Conservation (phyloP, 1,140 invertebrate genomes). For the Drosophila melanica region DNA sequence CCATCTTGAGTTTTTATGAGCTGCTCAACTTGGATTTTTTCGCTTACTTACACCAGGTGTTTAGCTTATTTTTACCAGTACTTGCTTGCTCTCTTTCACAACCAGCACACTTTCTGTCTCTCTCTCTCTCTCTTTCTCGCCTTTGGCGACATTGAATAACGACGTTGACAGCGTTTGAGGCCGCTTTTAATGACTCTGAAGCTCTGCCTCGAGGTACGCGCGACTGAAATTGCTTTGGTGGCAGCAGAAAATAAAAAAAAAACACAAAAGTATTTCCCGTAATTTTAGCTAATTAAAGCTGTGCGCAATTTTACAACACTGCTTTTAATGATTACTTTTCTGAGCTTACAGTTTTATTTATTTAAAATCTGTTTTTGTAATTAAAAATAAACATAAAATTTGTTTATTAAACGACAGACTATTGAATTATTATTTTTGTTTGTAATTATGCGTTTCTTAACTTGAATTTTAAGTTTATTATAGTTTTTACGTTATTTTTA, state of each 20-base stretch:
- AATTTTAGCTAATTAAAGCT: slow-evolving; percentile 11
- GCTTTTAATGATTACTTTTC: background rate
- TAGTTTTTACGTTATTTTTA: too few species aligned
- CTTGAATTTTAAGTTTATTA: too few species aligned
- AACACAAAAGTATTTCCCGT: slow-evolving; percentile 1
- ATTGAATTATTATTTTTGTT: too few species aligned
- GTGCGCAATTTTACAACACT: slow-evolving; percentile 1
- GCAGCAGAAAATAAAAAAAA: background rate
- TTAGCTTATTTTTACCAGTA: slow-evolving; percentile 65
- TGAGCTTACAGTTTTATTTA: too few species aligned
- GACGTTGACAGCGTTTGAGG: slow-evolving; percentile 39
- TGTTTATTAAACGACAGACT: too few species aligned
- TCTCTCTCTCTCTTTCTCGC: background rate
- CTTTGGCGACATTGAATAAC: slow-evolving; percentile 49
- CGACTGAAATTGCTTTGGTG: background rate
- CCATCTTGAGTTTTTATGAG: slow-evolving; percentile 78
- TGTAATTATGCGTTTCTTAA: too few species aligned
- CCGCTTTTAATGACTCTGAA: slow-evolving; percentile 8
- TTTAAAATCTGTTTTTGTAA: too few species aligned
- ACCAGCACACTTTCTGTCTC: background rate
- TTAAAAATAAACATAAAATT: too few species aligned
- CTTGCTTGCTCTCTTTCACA: background rate
- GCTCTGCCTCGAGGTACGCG: background rate
- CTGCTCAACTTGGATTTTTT: slow-evolving; percentile 64
- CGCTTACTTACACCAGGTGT: slow-evolving; percentile 72